These are phyloP conservation scores for Leptopilina drosophilae DNA, from an alignment of 2,888 invertebrate species.

Conservation along the genomic window DNA sequence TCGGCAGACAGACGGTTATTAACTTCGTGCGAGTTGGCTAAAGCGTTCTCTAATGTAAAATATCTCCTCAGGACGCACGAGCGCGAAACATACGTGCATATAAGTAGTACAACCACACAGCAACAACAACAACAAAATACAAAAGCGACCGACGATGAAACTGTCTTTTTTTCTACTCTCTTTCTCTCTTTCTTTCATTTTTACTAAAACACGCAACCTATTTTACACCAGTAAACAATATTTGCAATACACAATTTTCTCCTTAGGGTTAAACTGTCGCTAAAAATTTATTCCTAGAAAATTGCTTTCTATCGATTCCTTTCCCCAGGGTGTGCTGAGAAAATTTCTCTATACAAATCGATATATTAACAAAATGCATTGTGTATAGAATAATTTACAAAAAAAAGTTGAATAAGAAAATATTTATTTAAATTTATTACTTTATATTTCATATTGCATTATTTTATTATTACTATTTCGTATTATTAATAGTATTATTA, in stretches of 20 bases:
- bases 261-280: constrained; percentile 10
- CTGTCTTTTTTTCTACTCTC: neutral
- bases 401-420: too few species aligned
- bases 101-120: too few species aligned
- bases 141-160: too few species aligned
- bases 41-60: constrained; percentile 13
- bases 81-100: constrained; percentile 2
- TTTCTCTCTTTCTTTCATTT: neutral
- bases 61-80: constrained; percentile 8
- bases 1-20: constrained; percentile 10
- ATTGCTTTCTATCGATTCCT: constrained; percentile 5
- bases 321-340: neutral
- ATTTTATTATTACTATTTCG: too few species aligned
- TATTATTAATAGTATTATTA: too few species aligned
- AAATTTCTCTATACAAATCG: neutral
- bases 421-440: too few species aligned
- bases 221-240: neutral
- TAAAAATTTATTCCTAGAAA: constrained; percentile 9
- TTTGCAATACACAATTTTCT: neutral
- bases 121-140: too few species aligned
- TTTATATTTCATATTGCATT: too few species aligned
- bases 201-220: neutral
- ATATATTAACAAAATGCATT: neutral
- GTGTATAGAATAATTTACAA: too few species aligned
- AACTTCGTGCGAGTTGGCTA: constrained; percentile 4